Base-by-base conservation (phyloP, 1,140 invertebrate genomes). In the Zaprionus gabonicus region DNA sequence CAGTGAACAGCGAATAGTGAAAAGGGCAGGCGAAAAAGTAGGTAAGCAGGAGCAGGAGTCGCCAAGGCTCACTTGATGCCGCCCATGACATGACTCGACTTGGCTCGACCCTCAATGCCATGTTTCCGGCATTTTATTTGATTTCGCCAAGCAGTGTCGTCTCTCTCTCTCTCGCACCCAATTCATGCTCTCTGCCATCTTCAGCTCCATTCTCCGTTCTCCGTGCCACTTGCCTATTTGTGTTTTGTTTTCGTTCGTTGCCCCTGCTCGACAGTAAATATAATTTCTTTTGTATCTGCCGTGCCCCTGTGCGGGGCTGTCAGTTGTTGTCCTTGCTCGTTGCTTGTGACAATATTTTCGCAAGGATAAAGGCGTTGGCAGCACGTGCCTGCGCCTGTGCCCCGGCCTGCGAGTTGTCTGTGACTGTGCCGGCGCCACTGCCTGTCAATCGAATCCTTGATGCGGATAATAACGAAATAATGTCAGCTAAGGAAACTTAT, bases 381-480 rank as follows among this genome's bases (percentile, higher is more conserved):
- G 82, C 85, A 85, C 85, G 85, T 90, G 86, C 76, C 78, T 76
- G 68, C 65, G 86, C 80, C 85, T 65, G 72, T 88, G 60, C 17
- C 55, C 20, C 10, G 12, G 57, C 38, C 55, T 38, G 15, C 23
- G 27, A 7, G 20, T 55, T 63, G 85, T 68, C 85, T 70, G 71
- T 82, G 59, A 20, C 53, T 51, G 46, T 41, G 57, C 44, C 65
- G 38, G 25, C 27, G 20, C 41, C 44, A 58, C 49, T 67, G 86
- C 58, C 86, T 90, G 85, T 90, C 85, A 90, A 90, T 90, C 85
- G 85, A 85, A 64, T 85, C 76, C 86, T 90, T 90, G 86, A 91
- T 90, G 86, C 81, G 85, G 82, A 90, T 90, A 90, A 90, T 90
- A 91, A 90, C 86, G 85, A 85, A 90, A 90, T 90, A 90, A 90